Evolutionary conservation across 2,797 vertebrate genomes (phyloP), one percentile per base, ranked within the genome.

Genomic region (Esox masquinongy): DNA sequence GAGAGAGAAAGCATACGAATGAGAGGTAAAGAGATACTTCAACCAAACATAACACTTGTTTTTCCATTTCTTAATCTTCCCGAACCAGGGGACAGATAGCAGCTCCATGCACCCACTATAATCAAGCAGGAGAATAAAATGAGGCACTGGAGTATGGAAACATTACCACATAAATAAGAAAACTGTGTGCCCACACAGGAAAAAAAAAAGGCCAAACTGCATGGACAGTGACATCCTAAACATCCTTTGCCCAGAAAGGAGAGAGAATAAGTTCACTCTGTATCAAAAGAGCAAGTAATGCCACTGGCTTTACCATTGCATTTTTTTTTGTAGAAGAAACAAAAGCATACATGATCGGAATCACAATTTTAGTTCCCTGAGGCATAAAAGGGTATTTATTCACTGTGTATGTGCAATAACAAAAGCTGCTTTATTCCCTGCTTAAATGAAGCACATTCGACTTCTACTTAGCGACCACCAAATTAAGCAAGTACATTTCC

Each of bases 391-490:
- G 87, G 88, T 91, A 90, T 86, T 91, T 86, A 85, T 87, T 82
- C 74, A 82, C 79, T 51, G 90, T 79, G 83, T 74, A 80, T 74
- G 15, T 19, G 72, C 22, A 89, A 93, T 92, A 93, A 92, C 91
- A 85, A 88, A 16, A 82, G 85, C 89, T 88, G 87, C 91, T 88
- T 90, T 92, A 89, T 91, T 89, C 85, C 88, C 80, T 1, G 43
- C 81, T 69, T 63, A 84, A 88, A 90, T 91, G 87, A 88, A 85
- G 79, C 70, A 63, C 83, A 86, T 79, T 79, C 84, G 77, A 75
- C 77, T 66, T 68, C 86, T 84, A 82, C 79, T 79, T 84, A 79
- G 82, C 86, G n/a, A 83, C 88, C 85, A 90, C 87, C 26, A 5
- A 91, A 91, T 92, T 89, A 92, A 88, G 89, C 80, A 73, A 82